phyloP scores from a whole-genome alignment of 1,140 invertebrate genomes.

The Drosophila nigromelanica region DNA sequence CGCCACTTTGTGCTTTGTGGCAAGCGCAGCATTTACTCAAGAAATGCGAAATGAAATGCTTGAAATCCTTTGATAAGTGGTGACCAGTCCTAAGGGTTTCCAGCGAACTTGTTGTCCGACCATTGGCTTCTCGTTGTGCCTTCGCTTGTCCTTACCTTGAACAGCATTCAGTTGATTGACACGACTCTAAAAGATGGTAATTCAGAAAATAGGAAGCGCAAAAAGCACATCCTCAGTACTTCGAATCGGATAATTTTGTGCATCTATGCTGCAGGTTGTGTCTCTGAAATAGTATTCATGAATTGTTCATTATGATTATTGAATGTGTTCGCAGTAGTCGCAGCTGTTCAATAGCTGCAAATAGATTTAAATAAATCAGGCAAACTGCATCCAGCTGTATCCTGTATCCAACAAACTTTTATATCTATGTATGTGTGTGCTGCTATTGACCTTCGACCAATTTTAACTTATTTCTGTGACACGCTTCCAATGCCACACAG shows the following conservation, averaged over 20 bases:
- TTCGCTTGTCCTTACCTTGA: neutral
- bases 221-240: neutral
- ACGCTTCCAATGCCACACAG: neutral
- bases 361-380: slow-evolving; percentile 10
- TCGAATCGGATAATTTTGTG: slow-evolving; percentile 28
- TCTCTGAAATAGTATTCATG: slow-evolving; percentile 4
- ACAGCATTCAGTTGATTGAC: neutral
- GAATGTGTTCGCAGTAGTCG: neutral
- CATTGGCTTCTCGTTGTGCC: neutral
- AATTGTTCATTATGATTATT: slow-evolving; percentile 26
- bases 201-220: neutral
- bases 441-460: neutral
- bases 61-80: slow-evolving; percentile 35
- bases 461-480: neutral
- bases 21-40: slow-evolving; percentile 15
- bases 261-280: neutral
- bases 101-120: slow-evolving; percentile 30
- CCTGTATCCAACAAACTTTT: neutral
- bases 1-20: slow-evolving; percentile 26
- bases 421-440: neutral
- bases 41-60: slow-evolving; percentile 15
- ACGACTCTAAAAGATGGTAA: neutral
- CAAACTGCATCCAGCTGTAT: slow-evolving; percentile 5
- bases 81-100: slow-evolving; percentile 7
- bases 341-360: slow-evolving; percentile 19